A percentile compares a stretch with the other conserved stretches of the same genome.
These are phyloP conservation scores for Condylura cristata DNA, from an alignment of 2,113 vertebrate genomes.

Conservation along the genomic window DNA sequence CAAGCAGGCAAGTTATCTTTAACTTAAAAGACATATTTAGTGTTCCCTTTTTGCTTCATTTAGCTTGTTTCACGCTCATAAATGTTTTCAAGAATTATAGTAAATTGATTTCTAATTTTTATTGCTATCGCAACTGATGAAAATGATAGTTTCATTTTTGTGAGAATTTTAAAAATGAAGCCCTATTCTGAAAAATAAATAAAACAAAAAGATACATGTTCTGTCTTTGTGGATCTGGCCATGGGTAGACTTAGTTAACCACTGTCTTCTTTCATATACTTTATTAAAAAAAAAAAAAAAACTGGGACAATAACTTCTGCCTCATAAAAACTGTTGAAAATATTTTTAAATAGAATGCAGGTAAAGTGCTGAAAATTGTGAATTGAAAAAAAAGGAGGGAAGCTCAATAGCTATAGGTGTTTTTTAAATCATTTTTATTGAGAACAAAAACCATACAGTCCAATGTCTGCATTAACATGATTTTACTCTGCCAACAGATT, in stretches of 20 bases:
- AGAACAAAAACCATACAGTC: background rate
- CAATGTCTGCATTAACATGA: background rate
- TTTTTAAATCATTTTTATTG: background rate
- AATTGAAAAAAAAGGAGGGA: background rate
- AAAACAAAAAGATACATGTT: background rate
- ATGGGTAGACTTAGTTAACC: background rate
- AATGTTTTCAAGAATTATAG: conserved; percentile 68
- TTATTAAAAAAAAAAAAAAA: background rate
- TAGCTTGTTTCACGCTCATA: conserved; percentile 68
- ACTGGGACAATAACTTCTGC: background rate
- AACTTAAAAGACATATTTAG: conserved; percentile 63
- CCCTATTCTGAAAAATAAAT: background rate
- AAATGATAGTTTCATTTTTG: background rate
- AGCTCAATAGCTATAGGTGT: background rate
- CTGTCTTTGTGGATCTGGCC: background rate
- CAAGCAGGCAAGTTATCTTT: conserved; percentile 60
- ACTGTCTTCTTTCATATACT: background rate
- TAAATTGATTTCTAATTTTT: conserved; percentile 63
- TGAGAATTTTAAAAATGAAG: too few species aligned
- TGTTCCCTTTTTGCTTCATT: conserved; percentile 61
- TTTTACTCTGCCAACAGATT: background rate
- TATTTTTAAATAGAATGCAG: background rate
- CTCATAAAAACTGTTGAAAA: background rate
- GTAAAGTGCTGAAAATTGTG: background rate
- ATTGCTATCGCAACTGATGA: too few species aligned